A percentile compares a stretch with the other conserved stretches of the same genome.
Conservation (phyloP, 2,888 invertebrate species). For the Metacarcinus magister region DNA sequence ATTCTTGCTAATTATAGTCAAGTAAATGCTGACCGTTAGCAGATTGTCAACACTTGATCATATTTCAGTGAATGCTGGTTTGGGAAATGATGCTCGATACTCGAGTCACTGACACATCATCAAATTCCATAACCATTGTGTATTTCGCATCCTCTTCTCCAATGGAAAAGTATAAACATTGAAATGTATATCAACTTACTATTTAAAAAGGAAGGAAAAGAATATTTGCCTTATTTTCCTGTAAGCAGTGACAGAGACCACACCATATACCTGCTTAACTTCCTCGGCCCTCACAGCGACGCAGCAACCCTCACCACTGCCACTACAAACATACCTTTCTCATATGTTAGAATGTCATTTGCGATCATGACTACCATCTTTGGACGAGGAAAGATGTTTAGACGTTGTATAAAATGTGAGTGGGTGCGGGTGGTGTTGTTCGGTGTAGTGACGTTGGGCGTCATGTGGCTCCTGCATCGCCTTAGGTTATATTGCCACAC, state of each 20-base stretch:
- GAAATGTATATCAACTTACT: not conserved
- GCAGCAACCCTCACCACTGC: not conserved
- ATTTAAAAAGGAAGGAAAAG: not conserved
- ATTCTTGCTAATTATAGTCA: not conserved
- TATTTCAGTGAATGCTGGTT: not conserved
- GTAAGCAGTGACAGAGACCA: not conserved
- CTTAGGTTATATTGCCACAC: not conserved
- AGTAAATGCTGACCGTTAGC: not conserved
- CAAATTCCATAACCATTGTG: not conserved
- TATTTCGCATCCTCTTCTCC: not conserved
- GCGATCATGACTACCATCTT: not conserved
- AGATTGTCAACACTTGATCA: not conserved
- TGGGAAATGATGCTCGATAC: not conserved
- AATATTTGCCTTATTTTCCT: conserved; percentile 1
- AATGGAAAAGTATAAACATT: not conserved
- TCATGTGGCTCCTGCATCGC: not conserved
- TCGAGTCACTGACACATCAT: not conserved
- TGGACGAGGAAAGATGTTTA: not conserved
- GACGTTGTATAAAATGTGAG: not conserved
- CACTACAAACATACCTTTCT: not conserved
- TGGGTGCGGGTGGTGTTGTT: not conserved
- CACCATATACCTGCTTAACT: not conserved
- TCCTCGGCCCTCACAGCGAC: not conserved
- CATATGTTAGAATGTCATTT: not conserved
- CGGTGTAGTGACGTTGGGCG: not conserved